Evolutionary conservation across 1,140 invertebrate species (phyloP).

Genomic region (Linepithema humile): DNA sequence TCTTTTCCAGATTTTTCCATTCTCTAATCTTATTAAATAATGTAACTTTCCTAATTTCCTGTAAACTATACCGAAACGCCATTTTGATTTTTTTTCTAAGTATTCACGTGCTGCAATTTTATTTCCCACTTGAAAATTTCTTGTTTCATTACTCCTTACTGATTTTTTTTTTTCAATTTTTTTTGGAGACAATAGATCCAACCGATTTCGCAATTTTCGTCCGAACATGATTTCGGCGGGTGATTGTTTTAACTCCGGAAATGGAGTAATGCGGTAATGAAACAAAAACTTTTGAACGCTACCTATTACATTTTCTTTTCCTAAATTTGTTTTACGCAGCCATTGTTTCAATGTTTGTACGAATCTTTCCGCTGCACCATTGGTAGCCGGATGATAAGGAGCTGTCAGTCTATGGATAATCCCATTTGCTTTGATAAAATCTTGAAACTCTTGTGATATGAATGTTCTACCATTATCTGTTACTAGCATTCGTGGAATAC

Average conservation of each 20-base stretch:
- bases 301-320: too few relatives aligned
- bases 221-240: background rate
- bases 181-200: background rate
- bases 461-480: background rate
- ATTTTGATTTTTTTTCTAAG: background rate
- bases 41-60: background rate
- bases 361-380: background rate
- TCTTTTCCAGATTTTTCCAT: background rate
- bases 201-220: background rate
- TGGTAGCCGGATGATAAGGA: background rate
- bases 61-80: background rate
- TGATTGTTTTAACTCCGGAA: background rate
- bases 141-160: background rate
- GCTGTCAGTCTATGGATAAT: background rate
- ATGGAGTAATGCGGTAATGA: background rate
- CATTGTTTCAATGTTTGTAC: background rate
- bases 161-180: background rate
- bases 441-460: background rate
- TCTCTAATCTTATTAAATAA: background rate
- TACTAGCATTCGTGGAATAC: background rate
- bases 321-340: background rate
- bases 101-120: background rate
- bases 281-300: background rate
- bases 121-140: background rate
- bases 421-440: background rate